Percentiles rank a stretch among this genome's conserved stretches.
Evolutionary conservation across 2,888 invertebrate genomes (phyloP).

Genomic region (Eristalis tenax): DNA sequence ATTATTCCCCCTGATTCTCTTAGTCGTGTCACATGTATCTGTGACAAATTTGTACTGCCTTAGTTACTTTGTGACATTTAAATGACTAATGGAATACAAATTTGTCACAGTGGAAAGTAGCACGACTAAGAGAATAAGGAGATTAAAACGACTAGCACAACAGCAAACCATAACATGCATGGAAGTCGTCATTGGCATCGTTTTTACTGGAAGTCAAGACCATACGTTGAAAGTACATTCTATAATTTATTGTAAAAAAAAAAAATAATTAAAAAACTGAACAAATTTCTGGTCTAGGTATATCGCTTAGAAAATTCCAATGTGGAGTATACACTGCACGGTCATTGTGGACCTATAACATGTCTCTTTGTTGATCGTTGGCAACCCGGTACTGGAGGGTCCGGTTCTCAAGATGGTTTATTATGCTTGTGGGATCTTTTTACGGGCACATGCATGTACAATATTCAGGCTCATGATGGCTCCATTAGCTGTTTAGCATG

Average conservation of each 20-base stretch:
- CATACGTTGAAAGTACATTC: constrained; percentile 91
- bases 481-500: constrained; percentile 92
- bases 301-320: constrained; percentile 91
- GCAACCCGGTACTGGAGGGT: constrained; percentile 91
- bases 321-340: constrained; percentile 93
- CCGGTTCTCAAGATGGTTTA: constrained; percentile 96
- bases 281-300: constrained; percentile 82
- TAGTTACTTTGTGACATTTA: too few species aligned
- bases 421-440: constrained; percentile 97
- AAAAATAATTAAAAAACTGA: constrained; percentile 23
- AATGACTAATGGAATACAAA: too few species aligned
- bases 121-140: too few species aligned
- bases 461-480: constrained; percentile 95
- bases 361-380: constrained; percentile 95
- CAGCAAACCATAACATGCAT: constrained; percentile 96
- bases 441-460: constrained; percentile 96
- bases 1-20: too few species aligned
- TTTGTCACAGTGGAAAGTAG: too few species aligned
- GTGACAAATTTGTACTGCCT: too few species aligned
- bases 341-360: constrained; percentile 96
- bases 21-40: too few species aligned
- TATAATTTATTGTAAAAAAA: neutral
- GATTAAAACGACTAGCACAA: constrained; percentile 90
- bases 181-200: constrained; percentile 92
- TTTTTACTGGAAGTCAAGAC: constrained; percentile 96